Base-by-base conservation (phyloP, 2,797 vertebrate genomes). In the Propithecus deckenii region DNA sequence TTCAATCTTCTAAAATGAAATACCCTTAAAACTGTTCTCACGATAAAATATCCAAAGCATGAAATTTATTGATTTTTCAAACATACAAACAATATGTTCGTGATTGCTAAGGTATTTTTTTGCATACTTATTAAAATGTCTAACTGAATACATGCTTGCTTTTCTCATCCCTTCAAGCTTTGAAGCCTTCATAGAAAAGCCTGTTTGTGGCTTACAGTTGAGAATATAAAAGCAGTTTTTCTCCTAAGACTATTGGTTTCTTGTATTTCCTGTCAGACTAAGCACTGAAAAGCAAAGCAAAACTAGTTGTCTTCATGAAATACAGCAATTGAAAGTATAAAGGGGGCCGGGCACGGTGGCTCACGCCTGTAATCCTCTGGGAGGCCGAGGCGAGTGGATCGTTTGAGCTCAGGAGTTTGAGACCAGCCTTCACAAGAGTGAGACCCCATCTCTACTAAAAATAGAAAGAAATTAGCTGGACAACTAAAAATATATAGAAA, bases 191-290 rank as follows among this genome's bases (percentile, higher is more conserved):
- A 59, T 72, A 94, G n/a, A 35, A 88, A 94, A 96, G 22, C 14
- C 67, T 86, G 5, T 92, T 72, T 50, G 11, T 91, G 61, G 32
- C 38, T 90, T 90, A 90, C 7, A 57, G 76, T 88, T 87, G 43
- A 69, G 57, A 88, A 80, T 67, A 55, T 48, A 4, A 94, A 94
- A 87, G 63, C 61, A 72, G 25, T 92, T 96, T 96, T 81, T 89
- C 59, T 88, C n/a, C 43, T 91, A 48, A 92, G 22, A 48, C 80
- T 91, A 17, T 72, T 88, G 50, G 14, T 48, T 85, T 86, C n/a
- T 74, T 72, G 2, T 7, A 15, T 86, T 91, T 32, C 35, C 3
- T 89, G 30, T 92, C 28, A 78, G 30, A 59, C 5, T 38, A 85
- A 94, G 41, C 50, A 91, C 52, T 84, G 17, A 76, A 78, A 86